These are phyloP conservation scores for Rotaria macrura DNA, from an alignment of 2,888 invertebrate genomes.

Conservation along the genomic window DNA sequence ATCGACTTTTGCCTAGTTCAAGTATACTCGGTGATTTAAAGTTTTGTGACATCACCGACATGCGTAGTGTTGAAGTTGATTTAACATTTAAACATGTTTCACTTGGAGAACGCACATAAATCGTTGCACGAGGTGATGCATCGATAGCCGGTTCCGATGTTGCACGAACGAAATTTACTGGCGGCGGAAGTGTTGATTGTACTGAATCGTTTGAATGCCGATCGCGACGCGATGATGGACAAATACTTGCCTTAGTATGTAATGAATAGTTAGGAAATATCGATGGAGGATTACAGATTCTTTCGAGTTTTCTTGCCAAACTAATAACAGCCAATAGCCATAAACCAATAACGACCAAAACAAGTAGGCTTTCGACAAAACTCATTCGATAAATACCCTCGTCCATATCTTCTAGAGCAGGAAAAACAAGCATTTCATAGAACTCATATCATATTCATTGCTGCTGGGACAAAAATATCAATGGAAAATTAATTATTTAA, in stretches of 20 bases:
- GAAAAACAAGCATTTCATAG: neutral
- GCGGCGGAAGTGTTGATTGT: neutral
- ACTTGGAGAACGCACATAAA: neutral
- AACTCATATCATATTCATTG: neutral
- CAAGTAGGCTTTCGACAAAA: neutral
- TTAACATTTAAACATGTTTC: slow-evolving; percentile 16
- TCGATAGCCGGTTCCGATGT: slow-evolving; percentile 7
- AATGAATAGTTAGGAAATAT: slow-evolving; percentile 14
- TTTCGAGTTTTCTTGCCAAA: slow-evolving; percentile 1
- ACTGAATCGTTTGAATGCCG: neutral
- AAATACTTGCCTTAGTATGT: neutral
- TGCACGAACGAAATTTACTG: neutral
- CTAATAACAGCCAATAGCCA: slow-evolving; percentile 17
- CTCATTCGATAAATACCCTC: slow-evolving; percentile 7
- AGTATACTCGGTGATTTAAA: neutral
- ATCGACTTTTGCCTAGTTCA: neutral
- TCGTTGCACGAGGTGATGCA: slow-evolving; percentile 7
- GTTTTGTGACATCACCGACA: neutral
- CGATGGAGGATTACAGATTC: neutral
- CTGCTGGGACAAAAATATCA: neutral
- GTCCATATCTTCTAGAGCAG: neutral
- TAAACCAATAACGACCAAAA: slow-evolving; percentile 4
- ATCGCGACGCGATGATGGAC: neutral
- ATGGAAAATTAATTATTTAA: neutral
- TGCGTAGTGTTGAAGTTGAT: neutral